phyloP scores from a whole-genome alignment of 2,113 vertebrate species.

The Anas platyrhynchos region DNA sequence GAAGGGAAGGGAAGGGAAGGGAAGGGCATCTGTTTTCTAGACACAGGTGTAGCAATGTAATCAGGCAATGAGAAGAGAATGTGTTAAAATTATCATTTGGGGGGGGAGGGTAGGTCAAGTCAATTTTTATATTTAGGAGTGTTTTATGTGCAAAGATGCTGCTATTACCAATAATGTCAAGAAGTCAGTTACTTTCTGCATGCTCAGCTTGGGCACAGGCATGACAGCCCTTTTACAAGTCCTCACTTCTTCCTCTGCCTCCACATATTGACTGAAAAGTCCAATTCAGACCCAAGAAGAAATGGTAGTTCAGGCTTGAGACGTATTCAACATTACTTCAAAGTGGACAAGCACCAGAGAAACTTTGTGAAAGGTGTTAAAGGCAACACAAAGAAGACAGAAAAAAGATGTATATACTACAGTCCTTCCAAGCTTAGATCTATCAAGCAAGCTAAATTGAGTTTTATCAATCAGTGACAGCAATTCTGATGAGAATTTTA shows the following conservation, averaged over 20 bases:
- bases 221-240: background rate
- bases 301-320: background rate
- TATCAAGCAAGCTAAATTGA: background rate
- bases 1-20: no score
- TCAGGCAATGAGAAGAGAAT: background rate
- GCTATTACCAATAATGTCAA: background rate
- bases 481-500: background rate
- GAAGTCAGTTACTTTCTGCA: background rate
- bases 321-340: background rate
- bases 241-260: background rate
- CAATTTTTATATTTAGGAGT: background rate
- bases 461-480: background rate
- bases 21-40: background rate
- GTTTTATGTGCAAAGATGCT: background rate
- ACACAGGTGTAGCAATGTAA: no score
- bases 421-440: background rate
- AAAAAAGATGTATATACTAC: background rate
- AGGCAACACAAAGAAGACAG: background rate
- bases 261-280: fast-evolving
- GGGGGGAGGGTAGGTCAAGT: background rate
- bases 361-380: background rate
- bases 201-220: background rate
- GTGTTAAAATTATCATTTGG: background rate
- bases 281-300: background rate
- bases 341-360: background rate